Evolutionary conservation across 2,888 invertebrate genomes (phyloP), one percentile per base, ranked within the genome.

Genomic region (Neoascia interrupta): DNA sequence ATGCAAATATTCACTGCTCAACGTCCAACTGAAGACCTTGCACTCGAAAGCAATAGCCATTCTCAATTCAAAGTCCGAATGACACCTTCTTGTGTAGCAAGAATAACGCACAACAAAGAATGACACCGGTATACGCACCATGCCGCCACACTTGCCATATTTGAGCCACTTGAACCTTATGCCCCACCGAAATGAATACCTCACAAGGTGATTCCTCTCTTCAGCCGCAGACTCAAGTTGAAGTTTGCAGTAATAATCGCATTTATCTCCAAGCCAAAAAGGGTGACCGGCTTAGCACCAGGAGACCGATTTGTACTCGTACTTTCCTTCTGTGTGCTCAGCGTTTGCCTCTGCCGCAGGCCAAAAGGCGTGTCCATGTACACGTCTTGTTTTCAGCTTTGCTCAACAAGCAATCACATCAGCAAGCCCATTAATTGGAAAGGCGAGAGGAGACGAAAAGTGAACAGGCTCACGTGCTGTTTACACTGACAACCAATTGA

Each of bases 321-420:
- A 45, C 23, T 45, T 53, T 64, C 18, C n/a, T n/a, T n/a, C n/a
- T n/a, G n/a, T n/a, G n/a, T n/a, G n/a, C 16, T 26, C 26, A 3
- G 19, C 21, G 16, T 6, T 34, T 28, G n/a, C 23, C 31, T 45
- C 26, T 36, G 51, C 81, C 63, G 11, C 64, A 39, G 63, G 73
- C 54, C 28, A 76, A 76, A 75, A 80, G 75, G 73, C 72, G 81
- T 81, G 75, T 60, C 69, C 68, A 23, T n/a, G 10, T 49, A 8
- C 34, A 31, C 43, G 51, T 36, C 21, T 58, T 43, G 28, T 36
- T 47, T 31, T 31, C 31, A 31, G n/a, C n/a, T n/a, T n/a, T n/a
- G n/a, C n/a, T n/a, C n/a, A n/a, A n/a, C n/a, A n/a, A n/a, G n/a
- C n/a, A n/a, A n/a, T n/a, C n/a, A n/a, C 31, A 34, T 36, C 13